Evolutionary conservation across 2,888 invertebrate species (phyloP), one percentile per base, ranked within the genome.

Genomic region (Rotaria macrura): DNA sequence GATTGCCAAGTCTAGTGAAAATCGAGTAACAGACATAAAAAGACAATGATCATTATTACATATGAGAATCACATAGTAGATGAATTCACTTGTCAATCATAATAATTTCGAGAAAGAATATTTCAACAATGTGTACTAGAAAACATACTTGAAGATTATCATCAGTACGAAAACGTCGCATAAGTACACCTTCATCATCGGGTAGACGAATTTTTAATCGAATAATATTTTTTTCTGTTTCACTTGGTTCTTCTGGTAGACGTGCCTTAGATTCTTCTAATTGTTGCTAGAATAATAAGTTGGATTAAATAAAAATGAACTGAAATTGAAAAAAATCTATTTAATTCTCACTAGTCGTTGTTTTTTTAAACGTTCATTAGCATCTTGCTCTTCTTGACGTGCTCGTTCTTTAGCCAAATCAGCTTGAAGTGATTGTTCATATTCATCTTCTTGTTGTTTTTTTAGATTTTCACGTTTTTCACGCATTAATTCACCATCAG

Each of bases 401-500:
- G 34, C 38, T 40, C 79, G 85, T 25, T 84, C 72, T 57, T 91
- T 91, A 85, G 89, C 90, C 87, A 90, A 93, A 91, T 95, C 95
- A 0, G 94, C 94, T 89, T 94, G 94, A 85, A 97, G 92, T 88
- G 96, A 96, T 89, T 93, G 94, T 90, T 95, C 94, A 91, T 96
- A 97, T 0, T 97, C 97, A 90, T 94, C 94, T 92, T 97, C 96
- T 92, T 97, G 97, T 91, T 97, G 96, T 89, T 94, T 93, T 91
- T 96, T 96, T 85, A 97, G 95, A 88, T 93, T 92, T 91, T 96
- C 96, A 86, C 97, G 92, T 86, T 84, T 84, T 34, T 86, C 84
- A 10, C 86, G 25, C 23, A 38, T 83, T 54, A 74, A 20, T 20
- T 95, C 95, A 87, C 95, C 94, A 86, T 97, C 92, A 91, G 96